Evolutionary conservation across 2,113 vertebrate genomes (phyloP), one percentile per base, ranked within the genome.

Genomic region (Myrmecobius fasciatus): DNA sequence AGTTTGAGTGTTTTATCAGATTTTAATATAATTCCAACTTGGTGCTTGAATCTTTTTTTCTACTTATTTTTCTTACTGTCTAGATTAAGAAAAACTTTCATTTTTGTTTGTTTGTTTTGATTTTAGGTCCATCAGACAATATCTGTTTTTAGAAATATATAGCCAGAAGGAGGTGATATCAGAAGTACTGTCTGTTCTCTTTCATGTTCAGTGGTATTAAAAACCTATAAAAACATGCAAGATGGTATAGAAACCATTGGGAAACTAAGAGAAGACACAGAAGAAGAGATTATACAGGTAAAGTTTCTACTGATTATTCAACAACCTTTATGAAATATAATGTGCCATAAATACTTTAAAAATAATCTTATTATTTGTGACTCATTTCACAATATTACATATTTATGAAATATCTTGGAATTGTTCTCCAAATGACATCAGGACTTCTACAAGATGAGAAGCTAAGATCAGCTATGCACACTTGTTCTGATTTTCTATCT

Each of bases 81-180:
- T 60, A 60, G 3, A 5, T 9, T 90, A 47, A 92, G 36, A 36
- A 52, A 91, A 26, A 26, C 91, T 95, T 88, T 54, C 54, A 43
- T 25, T 88, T 89, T 48, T 56, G 53, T 22, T 89, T 60, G 1
- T 89, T 83, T 24, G 49, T 4, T 53, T 94, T 96, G 36, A 83
- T 89, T 97, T 36, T 90, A 98, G 97, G 90, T 97, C 92, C 0
- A 1, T 49, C 93, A 94, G 54, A 91, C 93, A 26, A 3, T 97
- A 46, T 0, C 0, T 56, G 51, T 94, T 48, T 90, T 98, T 95
- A 96, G 96, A 92, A 51, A 92, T 49, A 48, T 97, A 48, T 97
- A 96, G 97, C 97, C 96, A 89, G 90, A 97, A 96, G 97, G 95
- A 95, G 96, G 97, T 91, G 96, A 98, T n/a, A 75, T 98, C 93